Evolutionary conservation across 2,888 invertebrate genomes (phyloP), one percentile per base, ranked within the genome.

Genomic region (Sicus ferrugineus): DNA sequence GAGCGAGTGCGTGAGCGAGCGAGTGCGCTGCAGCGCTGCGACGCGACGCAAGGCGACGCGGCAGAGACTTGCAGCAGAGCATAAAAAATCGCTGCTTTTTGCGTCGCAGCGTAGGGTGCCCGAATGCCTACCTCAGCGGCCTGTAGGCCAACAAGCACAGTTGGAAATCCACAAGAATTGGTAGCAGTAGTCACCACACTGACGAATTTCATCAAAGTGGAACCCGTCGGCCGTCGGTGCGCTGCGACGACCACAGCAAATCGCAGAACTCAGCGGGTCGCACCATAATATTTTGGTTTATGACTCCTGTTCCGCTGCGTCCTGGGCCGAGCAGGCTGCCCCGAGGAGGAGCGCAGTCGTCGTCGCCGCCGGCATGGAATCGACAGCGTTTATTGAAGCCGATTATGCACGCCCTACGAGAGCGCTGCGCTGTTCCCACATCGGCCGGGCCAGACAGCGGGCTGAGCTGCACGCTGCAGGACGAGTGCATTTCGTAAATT

Each of bases 131-230:
- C 9, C 46, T 16, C 26, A 9, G 28, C 14, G 23, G 5, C 31
- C 21, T 59, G 31, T 61, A 59, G 23, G 48, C 31, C 31, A 54
- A 62, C 63, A 68, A 64, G 66, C 63, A 66, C 62, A 52, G 61
- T 70, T 72, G 70, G 68, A 73, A 73, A 74, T 74, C 72, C 72
- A 71, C 69, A 73, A 73, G 67, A 73, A 72, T 69, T 75, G 70
- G 75, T 75, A 76, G 72, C 76, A 75, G 76, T 75, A 76, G 76
- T 73, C 73, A 76, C 81, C 83, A 76, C 82, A 81, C 75, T 80
- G 81, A 80, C 80, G 80, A 80, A 81, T 80, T 77, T 77, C 76
- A 81, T 80, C 81, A 80, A 80, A 80, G 81, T 80, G 81, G 76
- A 80, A 80, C 81, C 78, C 73, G 48, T 73, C 68, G 69, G 66